phyloP scores from a whole-genome alignment of 2,797 vertebrate genomes.

The Oreochromis mossambicus region DNA sequence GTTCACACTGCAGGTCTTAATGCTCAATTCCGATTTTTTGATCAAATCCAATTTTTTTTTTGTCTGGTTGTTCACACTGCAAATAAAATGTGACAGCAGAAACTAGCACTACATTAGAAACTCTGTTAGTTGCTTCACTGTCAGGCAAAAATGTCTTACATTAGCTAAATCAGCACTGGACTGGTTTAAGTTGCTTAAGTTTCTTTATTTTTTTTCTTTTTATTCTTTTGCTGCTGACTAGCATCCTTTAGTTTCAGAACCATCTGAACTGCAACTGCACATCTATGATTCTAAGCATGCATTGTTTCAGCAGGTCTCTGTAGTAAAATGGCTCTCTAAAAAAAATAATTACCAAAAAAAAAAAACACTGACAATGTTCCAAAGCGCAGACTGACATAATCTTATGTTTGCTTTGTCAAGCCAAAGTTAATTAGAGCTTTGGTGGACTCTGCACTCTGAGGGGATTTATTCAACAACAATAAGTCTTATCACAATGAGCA shows the following conservation, averaged over 20 bases:
- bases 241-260: not conserved
- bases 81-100: not conserved
- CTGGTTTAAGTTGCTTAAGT: not conserved
- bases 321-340: not conserved
- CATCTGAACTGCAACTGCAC: not conserved
- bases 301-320: not conserved
- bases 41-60: no score
- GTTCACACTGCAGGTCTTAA: no score
- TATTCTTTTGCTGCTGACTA: not conserved
- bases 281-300: not conserved
- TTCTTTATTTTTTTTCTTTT: not conserved
- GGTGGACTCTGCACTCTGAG: not conserved
- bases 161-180: not conserved
- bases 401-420: not conserved
- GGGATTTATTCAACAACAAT: not conserved
- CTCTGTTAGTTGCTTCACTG: not conserved
- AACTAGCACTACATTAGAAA: not conserved
- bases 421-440: not conserved
- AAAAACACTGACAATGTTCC: not conserved
- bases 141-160: not conserved
- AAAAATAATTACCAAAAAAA: not conserved
- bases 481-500: not conserved
- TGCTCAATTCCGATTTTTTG: no score
- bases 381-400: not conserved
- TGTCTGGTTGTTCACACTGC: no score